Evolutionary conservation across 2,888 invertebrate genomes (phyloP).

Genomic region (Brachyptera putata): DNA sequence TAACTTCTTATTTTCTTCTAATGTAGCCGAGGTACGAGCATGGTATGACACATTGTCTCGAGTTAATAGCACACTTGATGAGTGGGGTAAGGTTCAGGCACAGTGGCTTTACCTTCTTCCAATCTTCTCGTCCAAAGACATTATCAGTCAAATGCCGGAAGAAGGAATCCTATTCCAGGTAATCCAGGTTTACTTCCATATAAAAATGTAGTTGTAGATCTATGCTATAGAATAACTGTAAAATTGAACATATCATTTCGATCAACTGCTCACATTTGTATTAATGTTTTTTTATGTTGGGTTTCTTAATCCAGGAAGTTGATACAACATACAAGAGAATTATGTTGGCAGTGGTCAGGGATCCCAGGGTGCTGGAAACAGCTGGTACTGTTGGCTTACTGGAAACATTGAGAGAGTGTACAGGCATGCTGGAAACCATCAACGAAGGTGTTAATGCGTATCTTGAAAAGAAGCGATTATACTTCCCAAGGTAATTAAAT

Average conservation of each 20-base stretch:
- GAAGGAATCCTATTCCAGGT: constrained; percentile 70
- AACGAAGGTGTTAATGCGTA: constrained; percentile 79
- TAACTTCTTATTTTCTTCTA: too few species aligned
- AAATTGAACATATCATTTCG: too few species aligned
- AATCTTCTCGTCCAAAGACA: constrained; percentile 83
- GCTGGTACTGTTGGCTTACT: constrained; percentile 63
- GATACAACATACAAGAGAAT: constrained; percentile 63
- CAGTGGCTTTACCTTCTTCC: constrained; percentile 84
- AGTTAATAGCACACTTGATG: constrained; percentile 68
- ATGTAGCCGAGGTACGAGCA: constrained; percentile 50
- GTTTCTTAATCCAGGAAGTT: constrained; percentile 50
- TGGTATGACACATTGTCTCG: constrained; percentile 73
- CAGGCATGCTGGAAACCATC: constrained; percentile 68
- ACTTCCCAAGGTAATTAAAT: constrained; percentile 60
- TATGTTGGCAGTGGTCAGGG: constrained; percentile 58
- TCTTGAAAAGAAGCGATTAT: constrained; percentile 77
- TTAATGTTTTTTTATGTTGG: too few species aligned
- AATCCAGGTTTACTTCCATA: constrained; percentile 12
- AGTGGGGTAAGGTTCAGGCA: constrained; percentile 81
- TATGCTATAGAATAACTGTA: not conserved
- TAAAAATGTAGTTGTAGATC: not conserved
- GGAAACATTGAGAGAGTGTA: constrained; percentile 65
- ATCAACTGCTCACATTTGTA: too few species aligned
- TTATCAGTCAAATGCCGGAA: constrained; percentile 79
- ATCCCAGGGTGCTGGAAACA: constrained; percentile 61